Percentiles rank a stretch among this genome's conserved stretches.
phyloP scores from a whole-genome alignment of 2,888 invertebrate genomes.

The Nemoura dubitans region DNA sequence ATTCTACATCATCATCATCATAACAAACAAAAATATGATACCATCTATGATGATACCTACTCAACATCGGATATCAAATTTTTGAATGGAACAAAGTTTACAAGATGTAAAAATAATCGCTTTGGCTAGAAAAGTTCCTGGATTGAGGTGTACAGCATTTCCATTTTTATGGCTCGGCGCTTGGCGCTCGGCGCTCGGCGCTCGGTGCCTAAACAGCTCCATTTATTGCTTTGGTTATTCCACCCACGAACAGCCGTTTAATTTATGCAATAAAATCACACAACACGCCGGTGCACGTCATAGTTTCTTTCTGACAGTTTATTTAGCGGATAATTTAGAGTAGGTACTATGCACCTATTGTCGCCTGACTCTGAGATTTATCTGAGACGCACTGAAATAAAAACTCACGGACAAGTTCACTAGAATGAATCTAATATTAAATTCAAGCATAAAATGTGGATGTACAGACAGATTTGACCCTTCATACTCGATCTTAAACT shows the following conservation, averaged over 20 bases:
- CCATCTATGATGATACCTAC: not conserved
- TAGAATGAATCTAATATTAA: not conserved
- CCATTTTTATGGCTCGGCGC: not conserved
- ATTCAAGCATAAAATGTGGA: not conserved
- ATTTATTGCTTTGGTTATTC: not conserved
- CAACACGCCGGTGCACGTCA: not conserved
- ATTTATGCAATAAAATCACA: not conserved
- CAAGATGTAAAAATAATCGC: not conserved
- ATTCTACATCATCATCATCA: too few relatives aligned
- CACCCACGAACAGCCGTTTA: not conserved
- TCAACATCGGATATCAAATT: not conserved
- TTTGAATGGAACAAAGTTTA: not conserved
- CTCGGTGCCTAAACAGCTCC: not conserved
- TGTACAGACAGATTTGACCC: not conserved
- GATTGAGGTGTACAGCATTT: not conserved
- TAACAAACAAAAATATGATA: not conserved
- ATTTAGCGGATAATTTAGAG: too few relatives aligned
- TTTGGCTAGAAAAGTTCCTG: not conserved
- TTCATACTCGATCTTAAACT: not conserved
- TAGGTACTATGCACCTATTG: too few relatives aligned
- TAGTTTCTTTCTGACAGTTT: not conserved
- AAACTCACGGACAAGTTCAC: not conserved
- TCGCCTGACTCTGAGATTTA: too few relatives aligned
- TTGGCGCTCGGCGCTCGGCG: not conserved
- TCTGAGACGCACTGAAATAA: not conserved